These are phyloP conservation scores for Pocillopora meandrina DNA, from an alignment of 92 coral and sea anemone genomes.

Conservation along the genomic window DNA sequence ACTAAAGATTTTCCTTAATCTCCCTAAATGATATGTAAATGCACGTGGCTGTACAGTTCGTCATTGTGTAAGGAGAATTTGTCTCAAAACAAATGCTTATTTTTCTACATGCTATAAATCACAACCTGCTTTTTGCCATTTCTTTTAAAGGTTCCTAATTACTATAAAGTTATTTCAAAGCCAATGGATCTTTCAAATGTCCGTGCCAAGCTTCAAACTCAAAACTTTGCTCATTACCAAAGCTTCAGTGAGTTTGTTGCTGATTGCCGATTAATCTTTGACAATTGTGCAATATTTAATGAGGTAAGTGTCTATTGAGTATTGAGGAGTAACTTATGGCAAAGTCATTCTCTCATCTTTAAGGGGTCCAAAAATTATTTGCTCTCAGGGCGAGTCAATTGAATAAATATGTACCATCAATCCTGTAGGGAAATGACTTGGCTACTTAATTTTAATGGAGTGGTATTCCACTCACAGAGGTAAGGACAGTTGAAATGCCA, in stretches of 20 bases:
- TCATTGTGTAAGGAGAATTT: too few species aligned
- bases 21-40: too few species aligned
- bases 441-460: too few species aligned
- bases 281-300: slow-evolving; percentile 90
- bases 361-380: too few species aligned
- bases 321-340: neutral
- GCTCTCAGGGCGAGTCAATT: too few species aligned
- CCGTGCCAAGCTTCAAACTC: slow-evolving; percentile 88
- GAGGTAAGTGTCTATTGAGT: slow-evolving; percentile 71
- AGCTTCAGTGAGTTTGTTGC: slow-evolving; percentile 79
- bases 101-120: neutral
- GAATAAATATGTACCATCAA: too few species aligned
- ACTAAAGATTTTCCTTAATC: too few species aligned
- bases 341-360: too few species aligned
- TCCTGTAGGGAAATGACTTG: too few species aligned
- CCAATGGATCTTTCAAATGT: slow-evolving; percentile 95
- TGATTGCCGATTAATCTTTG: slow-evolving; percentile 88
- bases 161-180: slow-evolving; percentile 89
- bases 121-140: neutral
- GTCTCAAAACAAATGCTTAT: neutral
- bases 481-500: neutral
- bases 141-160: slow-evolving; percentile 83
- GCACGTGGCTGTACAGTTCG: too few species aligned
- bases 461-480: too few species aligned
- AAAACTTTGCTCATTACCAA: slow-evolving; percentile 89